These are phyloP conservation scores for Hipparchia sbordonii DNA, from an alignment of 2,888 invertebrate species.

Conservation along the genomic window DNA sequence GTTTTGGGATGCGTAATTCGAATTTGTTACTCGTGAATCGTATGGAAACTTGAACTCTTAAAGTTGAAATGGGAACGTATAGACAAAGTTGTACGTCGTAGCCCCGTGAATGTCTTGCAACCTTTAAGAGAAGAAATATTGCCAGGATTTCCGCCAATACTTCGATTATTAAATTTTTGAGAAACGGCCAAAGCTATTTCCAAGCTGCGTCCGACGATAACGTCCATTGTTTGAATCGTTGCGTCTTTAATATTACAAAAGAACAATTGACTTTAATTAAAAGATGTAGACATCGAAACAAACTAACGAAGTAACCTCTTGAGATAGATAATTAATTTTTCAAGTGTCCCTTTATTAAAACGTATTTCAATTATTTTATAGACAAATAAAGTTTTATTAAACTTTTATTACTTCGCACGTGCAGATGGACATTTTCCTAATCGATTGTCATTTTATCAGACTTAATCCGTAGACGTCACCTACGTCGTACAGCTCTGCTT, in stretches of 20 bases:
- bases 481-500: background rate
- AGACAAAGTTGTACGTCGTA: constrained; percentile 52
- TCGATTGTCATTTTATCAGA: background rate
- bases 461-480: background rate
- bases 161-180: constrained; percentile 47
- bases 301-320: constrained; percentile 61
- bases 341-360: constrained; percentile 53
- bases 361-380: constrained; percentile 46
- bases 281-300: constrained; percentile 61
- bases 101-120: constrained; percentile 51
- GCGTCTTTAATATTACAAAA: constrained; percentile 38
- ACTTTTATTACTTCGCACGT: constrained; percentile 13
- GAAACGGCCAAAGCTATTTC: constrained; percentile 31
- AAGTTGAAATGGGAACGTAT: constrained; percentile 51
- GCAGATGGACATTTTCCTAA: background rate
- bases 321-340: constrained; percentile 57
- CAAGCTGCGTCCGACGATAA: constrained; percentile 46
- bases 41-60: constrained; percentile 55
- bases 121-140: constrained; percentile 34
- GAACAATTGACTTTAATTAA: constrained; percentile 61
- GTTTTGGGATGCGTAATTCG: constrained; percentile 51
- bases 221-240: constrained; percentile 45
- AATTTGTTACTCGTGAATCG: constrained; percentile 61
- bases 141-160: constrained; percentile 34
- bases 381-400: constrained; percentile 36